Conservation (phyloP, 2,888 invertebrate genomes). For the Amphiduros pacificus region DNA sequence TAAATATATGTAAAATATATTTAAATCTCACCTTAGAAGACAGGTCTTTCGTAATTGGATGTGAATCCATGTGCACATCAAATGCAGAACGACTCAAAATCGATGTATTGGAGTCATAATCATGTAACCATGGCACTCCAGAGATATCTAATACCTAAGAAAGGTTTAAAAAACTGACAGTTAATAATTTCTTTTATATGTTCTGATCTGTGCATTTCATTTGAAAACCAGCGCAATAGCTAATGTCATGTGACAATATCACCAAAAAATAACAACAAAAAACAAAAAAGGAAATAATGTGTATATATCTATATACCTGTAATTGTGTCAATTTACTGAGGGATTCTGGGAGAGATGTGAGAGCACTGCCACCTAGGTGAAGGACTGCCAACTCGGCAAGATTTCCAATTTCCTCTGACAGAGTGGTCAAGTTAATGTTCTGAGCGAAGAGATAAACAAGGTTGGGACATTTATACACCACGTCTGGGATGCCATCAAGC, state of each 20-base stretch:
- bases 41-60: conserved; percentile 9
- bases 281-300: too few species aligned
- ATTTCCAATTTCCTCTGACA: conserved; percentile 39
- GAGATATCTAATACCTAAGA: conserved; percentile 40
- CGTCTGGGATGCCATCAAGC: conserved; percentile 22
- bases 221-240: too few species aligned
- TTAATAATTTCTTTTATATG: too few species aligned
- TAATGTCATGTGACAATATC: too few species aligned
- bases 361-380: conserved; percentile 14
- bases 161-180: too few species aligned
- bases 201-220: too few species aligned
- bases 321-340: conserved; percentile 35
- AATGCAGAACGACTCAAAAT: conserved; percentile 21
- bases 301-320: too few species aligned
- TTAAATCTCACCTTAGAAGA: conserved; percentile 5
- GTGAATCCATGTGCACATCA: conserved; percentile 14
- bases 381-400: conserved; percentile 35
- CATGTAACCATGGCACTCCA: conserved; percentile 42
- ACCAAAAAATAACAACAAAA: too few species aligned
- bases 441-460: conserved; percentile 37
- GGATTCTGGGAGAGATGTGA: conserved; percentile 23
- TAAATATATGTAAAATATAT: too few species aligned
- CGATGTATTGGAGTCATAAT: conserved; percentile 15
- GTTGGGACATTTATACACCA: conserved; percentile 1
- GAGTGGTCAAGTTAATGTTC: conserved; percentile 34